phyloP scores from a whole-genome alignment of 2,888 invertebrate species.

The Drosophila maculinotata region DNA sequence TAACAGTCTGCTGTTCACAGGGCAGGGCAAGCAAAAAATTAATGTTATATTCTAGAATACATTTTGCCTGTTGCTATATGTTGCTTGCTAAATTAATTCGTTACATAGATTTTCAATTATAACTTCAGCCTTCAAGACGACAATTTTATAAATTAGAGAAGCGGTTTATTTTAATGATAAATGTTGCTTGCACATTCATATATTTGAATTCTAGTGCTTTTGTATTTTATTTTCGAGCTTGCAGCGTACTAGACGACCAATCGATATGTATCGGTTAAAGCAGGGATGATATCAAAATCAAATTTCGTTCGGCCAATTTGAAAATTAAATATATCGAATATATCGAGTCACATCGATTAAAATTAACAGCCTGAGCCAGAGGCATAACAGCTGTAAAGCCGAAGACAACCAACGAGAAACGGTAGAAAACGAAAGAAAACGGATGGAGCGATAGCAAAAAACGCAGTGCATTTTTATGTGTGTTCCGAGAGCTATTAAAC shows the following conservation, averaged over 20 bases:
- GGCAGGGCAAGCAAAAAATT: not conserved
- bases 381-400: constrained; percentile 49
- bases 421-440: constrained; percentile 40
- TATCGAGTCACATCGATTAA: constrained; percentile 21
- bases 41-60: too few species aligned
- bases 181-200: too few species aligned
- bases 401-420: constrained; percentile 39
- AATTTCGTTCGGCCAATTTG: not conserved
- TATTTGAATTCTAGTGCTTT: too few species aligned
- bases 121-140: too few species aligned
- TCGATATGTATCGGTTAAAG: too few species aligned
- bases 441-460: constrained; percentile 49
- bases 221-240: too few species aligned
- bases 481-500: constrained; percentile 36
- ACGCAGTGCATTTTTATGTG: constrained; percentile 56
- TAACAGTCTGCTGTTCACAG: constrained; percentile 17
- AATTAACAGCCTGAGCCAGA: constrained; percentile 17
- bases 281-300: constrained; percentile 2
- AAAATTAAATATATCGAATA: constrained; percentile 12
- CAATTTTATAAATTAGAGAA: too few species aligned
- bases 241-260: constrained; percentile 5
- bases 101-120: too few species aligned
- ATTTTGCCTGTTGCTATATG: not conserved
- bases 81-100: too few species aligned
- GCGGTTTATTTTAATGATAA: too few species aligned